Evolutionary conservation across 92 coral and sea anemone species (phyloP).

Genomic region (Epizoanthus ramosus): DNA sequence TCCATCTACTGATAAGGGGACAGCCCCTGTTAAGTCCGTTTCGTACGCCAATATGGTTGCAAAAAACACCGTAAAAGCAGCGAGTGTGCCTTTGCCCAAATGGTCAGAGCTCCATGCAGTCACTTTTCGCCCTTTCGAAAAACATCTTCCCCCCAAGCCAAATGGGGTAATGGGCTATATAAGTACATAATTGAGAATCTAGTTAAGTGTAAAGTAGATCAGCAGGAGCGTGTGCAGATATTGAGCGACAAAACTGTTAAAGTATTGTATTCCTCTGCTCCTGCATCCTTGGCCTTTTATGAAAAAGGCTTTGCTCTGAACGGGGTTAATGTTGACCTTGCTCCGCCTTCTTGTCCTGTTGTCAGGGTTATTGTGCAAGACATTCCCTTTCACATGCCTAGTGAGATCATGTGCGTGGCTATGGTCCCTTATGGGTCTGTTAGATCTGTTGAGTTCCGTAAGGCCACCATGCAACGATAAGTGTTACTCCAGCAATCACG

Average conservation of each 20-base stretch:
- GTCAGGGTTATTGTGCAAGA: neutral
- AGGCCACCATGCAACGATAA: neutral
- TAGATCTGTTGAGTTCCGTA: neutral
- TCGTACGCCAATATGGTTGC: no score
- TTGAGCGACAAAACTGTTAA: neutral
- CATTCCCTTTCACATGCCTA: slow-evolving; percentile 6
- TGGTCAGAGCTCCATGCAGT: no score
- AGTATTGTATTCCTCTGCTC: neutral
- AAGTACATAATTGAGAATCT: no score
- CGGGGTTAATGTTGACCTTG: neutral
- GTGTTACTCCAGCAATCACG: neutral
- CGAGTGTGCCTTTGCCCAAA: no score
- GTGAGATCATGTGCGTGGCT: neutral
- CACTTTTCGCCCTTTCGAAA: no score
- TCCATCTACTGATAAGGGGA: no score
- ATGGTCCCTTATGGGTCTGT: neutral
- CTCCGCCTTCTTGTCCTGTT: neutral
- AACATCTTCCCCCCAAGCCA: no score
- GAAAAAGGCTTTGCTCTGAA: neutral
- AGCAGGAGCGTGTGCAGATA: neutral
- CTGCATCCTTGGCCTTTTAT: neutral
- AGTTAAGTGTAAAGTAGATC: no score
- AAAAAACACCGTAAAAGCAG: no score
- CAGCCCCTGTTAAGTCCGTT: no score
- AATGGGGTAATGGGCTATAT: no score